Conservation (phyloP, 1,140 invertebrate species). For the Brachionus paranguensis region DNA sequence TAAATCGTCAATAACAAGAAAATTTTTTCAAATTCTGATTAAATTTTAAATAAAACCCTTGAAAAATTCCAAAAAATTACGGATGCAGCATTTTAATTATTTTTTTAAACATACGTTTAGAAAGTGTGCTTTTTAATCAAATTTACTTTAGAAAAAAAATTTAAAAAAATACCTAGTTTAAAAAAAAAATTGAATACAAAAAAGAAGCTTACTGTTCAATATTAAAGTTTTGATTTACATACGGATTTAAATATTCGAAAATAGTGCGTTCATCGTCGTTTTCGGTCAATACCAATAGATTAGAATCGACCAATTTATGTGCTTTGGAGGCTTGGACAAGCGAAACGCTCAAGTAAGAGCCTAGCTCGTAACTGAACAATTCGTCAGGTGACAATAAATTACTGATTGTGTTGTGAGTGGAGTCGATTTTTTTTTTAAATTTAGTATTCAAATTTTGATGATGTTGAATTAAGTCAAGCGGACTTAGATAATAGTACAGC, state of each 20-base stretch:
- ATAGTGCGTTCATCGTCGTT: conserved; percentile 22
- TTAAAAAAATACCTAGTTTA: background rate
- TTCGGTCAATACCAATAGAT: background rate
- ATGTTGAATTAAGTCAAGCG: conserved; percentile 22
- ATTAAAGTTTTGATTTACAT: conserved; percentile 30
- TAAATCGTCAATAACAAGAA: too few relatives aligned
- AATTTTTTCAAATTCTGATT: too few relatives aligned
- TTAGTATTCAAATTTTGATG: background rate
- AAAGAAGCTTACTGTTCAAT: background rate
- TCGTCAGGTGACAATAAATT: background rate
- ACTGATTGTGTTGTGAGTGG: background rate
- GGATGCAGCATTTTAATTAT: too few relatives aligned
- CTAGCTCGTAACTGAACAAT: background rate
- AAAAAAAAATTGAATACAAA: background rate
- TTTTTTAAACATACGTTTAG: background rate
- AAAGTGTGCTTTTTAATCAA: background rate
- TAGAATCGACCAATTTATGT: background rate
- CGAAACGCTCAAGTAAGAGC: conserved; percentile 3
- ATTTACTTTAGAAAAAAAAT: background rate
- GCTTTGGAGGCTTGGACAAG: background rate
- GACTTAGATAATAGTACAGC: conserved; percentile 30
- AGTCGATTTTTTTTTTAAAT: background rate
- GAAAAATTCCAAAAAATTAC: too few relatives aligned
- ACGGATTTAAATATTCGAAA: conserved; percentile 29
- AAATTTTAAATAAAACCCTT: too few relatives aligned